Base-by-base conservation (phyloP, 2,797 vertebrate genomes). In the Lycodopsis pacificus region DNA sequence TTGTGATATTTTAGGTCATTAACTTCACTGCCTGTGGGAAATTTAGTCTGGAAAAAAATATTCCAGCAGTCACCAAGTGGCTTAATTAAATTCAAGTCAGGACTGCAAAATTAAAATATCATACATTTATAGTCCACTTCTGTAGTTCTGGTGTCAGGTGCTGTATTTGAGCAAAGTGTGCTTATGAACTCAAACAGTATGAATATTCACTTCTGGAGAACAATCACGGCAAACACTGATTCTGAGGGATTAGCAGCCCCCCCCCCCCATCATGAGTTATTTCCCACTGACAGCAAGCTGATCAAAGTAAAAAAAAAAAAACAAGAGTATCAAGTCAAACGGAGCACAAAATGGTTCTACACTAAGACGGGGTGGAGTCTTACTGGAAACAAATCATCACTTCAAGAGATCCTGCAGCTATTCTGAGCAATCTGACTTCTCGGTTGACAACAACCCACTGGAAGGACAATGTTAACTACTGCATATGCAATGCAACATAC, bases 181-280 rank as follows among this genome's bases (percentile, higher is more conserved):
- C 61, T 34, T 48, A 66, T 69, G 51, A 56, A 91, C 90, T 87
- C 72, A 80, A 86, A 82, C 81, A 65, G 22, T 38, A 71, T 80
- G 71, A 88, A 87, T 87, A 88, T 81, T 90, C 81, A 87, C 73
- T 46, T 77, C 53, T 49, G 66, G 62, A 85, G 80, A 77, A 70
- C 64, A 80, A 90, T 87, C 72, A 79, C 65, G 38, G 67, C 48
- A 71, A 85, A 83, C 71, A 63, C n/a, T 66, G 65, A 83, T 76
- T 83, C 61, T 70, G 65, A 71, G 73, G 71, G 71, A 85, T 81
- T 80, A 80, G 73, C 79, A 38, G 80, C 57, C 20, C 54, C 58
- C 61, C 66, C 57, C 20, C 54, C 58, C 61, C 66, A 51, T 77
- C 56, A 66, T 48, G 73, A 80, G 57, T 59, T 56, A 54, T 79